Conservation (phyloP, 2,888 invertebrate genomes). For the Drosophila anomelani region DNA sequence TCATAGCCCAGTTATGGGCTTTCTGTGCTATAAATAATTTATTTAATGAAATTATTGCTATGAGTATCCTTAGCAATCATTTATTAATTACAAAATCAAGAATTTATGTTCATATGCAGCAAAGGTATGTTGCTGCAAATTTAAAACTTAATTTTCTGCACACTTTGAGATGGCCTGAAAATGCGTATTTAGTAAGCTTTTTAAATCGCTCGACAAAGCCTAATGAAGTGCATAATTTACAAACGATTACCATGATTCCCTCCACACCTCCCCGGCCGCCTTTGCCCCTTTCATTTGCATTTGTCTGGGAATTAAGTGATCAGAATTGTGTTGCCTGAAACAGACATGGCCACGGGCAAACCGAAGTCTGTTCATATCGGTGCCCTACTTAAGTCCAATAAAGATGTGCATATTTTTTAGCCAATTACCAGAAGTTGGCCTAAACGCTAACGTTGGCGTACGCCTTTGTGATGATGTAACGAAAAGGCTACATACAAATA, state of each 20-base stretch:
- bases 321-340: constrained; percentile 40
- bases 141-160: background rate
- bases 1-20: background rate
- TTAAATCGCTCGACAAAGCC: constrained; percentile 18
- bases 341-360: constrained; percentile 11
- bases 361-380: constrained; percentile 2
- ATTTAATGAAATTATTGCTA: background rate
- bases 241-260: constrained; percentile 46
- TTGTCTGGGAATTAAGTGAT: constrained; percentile 35
- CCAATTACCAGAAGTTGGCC: constrained; percentile 43
- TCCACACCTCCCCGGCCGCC: background rate
- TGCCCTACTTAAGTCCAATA: constrained; percentile 42
- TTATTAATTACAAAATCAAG: too few species aligned
- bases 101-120: too few species aligned
- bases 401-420: constrained; percentile 48
- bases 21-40: background rate
- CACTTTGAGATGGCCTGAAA: background rate
- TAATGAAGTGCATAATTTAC: constrained; percentile 58
- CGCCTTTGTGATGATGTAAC: constrained; percentile 24
- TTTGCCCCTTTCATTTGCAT: constrained; percentile 3
- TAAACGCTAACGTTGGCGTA: constrained; percentile 5
- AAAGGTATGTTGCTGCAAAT: too few species aligned
- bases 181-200: background rate
- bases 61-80: background rate
- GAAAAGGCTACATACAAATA: background rate